Evolutionary conservation across 2,888 invertebrate species (phyloP), one percentile per base, ranked within the genome.

Genomic region (Eupithecia vulgata): DNA sequence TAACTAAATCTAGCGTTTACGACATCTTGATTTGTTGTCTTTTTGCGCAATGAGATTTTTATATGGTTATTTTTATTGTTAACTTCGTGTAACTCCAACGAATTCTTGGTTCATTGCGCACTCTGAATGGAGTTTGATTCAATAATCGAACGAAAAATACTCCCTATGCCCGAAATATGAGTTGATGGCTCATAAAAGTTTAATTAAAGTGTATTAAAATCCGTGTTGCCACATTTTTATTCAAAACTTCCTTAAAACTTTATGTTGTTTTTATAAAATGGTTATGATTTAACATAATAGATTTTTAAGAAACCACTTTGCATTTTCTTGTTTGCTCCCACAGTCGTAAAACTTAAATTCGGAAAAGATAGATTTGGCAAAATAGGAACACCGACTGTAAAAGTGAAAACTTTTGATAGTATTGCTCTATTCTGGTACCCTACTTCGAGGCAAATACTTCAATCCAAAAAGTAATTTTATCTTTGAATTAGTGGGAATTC

Each of bases 101-200:
- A 70, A 67, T 67, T 64, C 48, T 25, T 72, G 71, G 77, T 77
- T 79, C 79, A 77, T 75, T 77, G 76, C 73, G 72, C 77, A 67
- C 73, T 71, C 68, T 79, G 77, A 79, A 79, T 79, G 71, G 76
- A 70, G 72, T 76, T 74, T 72, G 73, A 73, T 79, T 77, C 72
- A 75, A 76, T 76, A 75, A 75, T 76, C 68, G 77, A 45, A 67
- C 77, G 70, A 45, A 77, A 79, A 75, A 57, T 57, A 57, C 57
- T 57, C 68, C 70, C 68, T 70, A 71, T 77, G 25, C 25, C 5
- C 76, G 17, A 34, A 61, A 61, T 61, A 34, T 8, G 25, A 57
- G 17, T 61, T 61, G 17, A 61, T 61, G 34, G 8, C 34, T 67
- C 25, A 34, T 61, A 34, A 61, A 61, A 34, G 34, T 34, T 3